A percentile compares a stretch with the other conserved stretches of the same genome.
Evolutionary conservation across 2,888 invertebrate species (phyloP).

Genomic region (Heteromyza rotundicornis): DNA sequence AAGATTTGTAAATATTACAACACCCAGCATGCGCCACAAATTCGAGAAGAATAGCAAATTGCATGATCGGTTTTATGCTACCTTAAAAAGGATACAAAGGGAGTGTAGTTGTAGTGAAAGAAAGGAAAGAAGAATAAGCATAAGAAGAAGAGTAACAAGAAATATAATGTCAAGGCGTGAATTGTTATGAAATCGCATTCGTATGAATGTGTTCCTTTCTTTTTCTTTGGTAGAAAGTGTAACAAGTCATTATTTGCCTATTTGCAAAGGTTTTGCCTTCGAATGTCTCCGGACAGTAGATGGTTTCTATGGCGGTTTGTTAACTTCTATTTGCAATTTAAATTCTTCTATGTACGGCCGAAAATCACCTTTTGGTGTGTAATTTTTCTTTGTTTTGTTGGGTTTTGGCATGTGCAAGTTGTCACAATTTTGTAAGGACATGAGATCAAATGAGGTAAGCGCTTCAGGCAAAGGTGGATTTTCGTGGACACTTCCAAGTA

Average conservation of each 20-base stretch:
- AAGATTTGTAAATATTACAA: constrained; percentile 51
- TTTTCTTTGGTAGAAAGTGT: constrained; percentile 20
- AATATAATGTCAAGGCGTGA: constrained; percentile 39
- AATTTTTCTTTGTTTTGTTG: constrained; percentile 1
- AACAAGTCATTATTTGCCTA: constrained; percentile 25
- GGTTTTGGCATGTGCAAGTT: constrained; percentile 30
- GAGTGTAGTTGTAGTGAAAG: constrained; percentile 10
- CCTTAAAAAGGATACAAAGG: constrained; percentile 28
- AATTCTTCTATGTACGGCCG: too few relatives aligned
- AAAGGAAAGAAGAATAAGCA: background rate
- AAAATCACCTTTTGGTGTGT: background rate
- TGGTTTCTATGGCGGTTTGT: background rate
- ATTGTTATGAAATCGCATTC: constrained; percentile 43
- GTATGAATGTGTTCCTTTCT: constrained; percentile 19
- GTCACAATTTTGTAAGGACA: constrained; percentile 18
- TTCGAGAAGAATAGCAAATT: constrained; percentile 3
- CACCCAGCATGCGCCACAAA: constrained; percentile 46
- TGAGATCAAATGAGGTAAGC: background rate
- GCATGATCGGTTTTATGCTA: constrained; percentile 30
- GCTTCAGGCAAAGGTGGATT: background rate
- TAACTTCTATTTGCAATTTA: too few relatives aligned
- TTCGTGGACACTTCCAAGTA: constrained; percentile 10
- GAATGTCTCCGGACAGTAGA: background rate
- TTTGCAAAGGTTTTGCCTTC: background rate
- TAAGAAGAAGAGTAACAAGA: too few relatives aligned